These are phyloP conservation scores for Lucilia sericata DNA, from an alignment of 1,140 invertebrate species.

Conservation along the genomic window DNA sequence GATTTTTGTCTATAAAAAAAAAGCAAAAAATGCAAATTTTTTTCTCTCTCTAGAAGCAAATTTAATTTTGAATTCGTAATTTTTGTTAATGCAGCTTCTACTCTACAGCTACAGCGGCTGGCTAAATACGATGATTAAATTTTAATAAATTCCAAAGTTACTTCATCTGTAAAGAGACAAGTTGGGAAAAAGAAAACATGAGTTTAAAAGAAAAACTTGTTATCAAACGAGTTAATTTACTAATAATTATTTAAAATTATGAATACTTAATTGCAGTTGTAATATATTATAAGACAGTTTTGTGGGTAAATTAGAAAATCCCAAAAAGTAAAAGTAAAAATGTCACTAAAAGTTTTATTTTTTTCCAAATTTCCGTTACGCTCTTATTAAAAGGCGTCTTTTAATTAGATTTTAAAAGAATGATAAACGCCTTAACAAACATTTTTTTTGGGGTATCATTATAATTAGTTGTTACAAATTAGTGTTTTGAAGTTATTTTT, in stretches of 20 bases:
- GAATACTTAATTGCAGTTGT: not conserved
- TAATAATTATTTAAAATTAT: not conserved
- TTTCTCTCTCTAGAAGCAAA: no score
- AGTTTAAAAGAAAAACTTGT: not conserved
- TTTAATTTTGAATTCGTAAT: not conserved
- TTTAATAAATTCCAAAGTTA: slow-evolving; percentile 49
- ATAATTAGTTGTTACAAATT: no score
- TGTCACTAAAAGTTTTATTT: not conserved
- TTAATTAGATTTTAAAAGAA: slow-evolving; percentile 38
- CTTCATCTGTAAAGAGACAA: slow-evolving; percentile 57
- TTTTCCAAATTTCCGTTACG: not conserved
- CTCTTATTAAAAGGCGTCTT: not conserved
- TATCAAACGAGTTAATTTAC: slow-evolving; percentile 30
- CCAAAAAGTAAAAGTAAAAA: not conserved
- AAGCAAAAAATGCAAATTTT: not conserved
- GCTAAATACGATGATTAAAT: not conserved
- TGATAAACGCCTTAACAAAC: not conserved
- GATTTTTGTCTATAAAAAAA: not conserved
- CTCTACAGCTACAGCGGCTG: not conserved
- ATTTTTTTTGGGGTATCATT: not conserved
- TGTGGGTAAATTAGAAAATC: not conserved
- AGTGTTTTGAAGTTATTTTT: no score
- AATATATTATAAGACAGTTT: not conserved
- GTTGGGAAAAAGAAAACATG: slow-evolving; percentile 24
- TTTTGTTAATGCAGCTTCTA: not conserved